A percentile compares a stretch with the other conserved stretches of the same genome.
Conservation (phyloP, 2,797 vertebrate species). For the Myotis planiceps region DNA sequence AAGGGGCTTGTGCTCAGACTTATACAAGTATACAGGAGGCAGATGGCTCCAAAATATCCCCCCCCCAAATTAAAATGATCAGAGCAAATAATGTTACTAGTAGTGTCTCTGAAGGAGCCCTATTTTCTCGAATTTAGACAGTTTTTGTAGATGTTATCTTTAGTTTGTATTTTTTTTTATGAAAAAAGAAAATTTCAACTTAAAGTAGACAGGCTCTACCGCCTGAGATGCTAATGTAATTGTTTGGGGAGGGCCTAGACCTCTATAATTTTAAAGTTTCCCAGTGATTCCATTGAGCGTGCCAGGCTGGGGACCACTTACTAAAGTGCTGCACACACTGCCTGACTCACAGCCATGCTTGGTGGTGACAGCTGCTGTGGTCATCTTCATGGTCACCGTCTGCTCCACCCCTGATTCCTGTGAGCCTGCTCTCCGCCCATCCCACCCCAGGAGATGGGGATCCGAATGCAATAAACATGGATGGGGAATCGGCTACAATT, state of each 20-base stretch:
- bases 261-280: not conserved
- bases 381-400: not conserved
- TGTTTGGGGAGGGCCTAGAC: not conserved
- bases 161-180: not conserved
- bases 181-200: not conserved
- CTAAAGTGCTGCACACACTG: not conserved
- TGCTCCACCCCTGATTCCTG: not conserved
- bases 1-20: not conserved
- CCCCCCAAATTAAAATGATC: not conserved
- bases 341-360: not conserved
- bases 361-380: not conserved
- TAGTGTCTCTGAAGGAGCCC: not conserved
- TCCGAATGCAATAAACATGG: not conserved
- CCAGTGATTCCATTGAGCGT: not conserved
- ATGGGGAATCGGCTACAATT: not conserved
- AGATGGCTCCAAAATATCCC: not conserved
- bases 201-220: not conserved
- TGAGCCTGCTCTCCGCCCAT: not conserved
- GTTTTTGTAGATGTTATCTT: constrained; percentile 4
- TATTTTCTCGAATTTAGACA: not conserved
- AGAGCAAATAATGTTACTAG: not conserved
- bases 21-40: not conserved
- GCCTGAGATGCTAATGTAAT: not conserved
- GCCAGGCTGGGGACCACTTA: not conserved
- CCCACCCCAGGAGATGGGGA: not conserved